A percentile compares a stretch with the other conserved stretches of the same genome.
Conservation (phyloP, 2,888 invertebrate genomes). For the Scaptomyza cyrtandrae region DNA sequence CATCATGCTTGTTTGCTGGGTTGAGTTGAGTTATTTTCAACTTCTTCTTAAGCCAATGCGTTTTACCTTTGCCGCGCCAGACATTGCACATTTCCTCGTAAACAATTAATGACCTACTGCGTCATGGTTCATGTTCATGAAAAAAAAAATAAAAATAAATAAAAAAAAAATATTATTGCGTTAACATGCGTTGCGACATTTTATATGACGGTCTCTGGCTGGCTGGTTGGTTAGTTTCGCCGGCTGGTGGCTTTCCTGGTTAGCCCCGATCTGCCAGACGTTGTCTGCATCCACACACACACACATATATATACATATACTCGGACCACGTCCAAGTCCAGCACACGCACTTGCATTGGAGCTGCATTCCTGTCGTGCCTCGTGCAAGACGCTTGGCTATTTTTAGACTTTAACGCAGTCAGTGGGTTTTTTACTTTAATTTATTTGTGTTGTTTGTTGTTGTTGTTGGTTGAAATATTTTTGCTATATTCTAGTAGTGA, state of each 20-base stretch:
- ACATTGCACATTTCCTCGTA: slow-evolving; percentile 51
- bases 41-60: slow-evolving; percentile 1
- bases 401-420: slow-evolving; percentile 68
- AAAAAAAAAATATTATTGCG: slow-evolving; percentile 59
- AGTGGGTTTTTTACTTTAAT: slow-evolving; percentile 53
- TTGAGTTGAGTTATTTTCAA: neutral
- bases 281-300: slow-evolving; percentile 53
- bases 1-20: slow-evolving; percentile 12
- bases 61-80: slow-evolving; percentile 29
- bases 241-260: slow-evolving; percentile 50
- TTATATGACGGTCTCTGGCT: slow-evolving; percentile 57
- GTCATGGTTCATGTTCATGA: slow-evolving; percentile 62
- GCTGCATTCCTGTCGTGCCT: slow-evolving; percentile 74
- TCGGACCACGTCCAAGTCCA: slow-evolving; percentile 25
- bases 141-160: neutral
- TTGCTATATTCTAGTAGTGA: slow-evolving; percentile 8
- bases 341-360: slow-evolving; percentile 59
- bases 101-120: slow-evolving; percentile 78
- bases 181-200: slow-evolving; percentile 75
- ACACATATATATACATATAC: slow-evolving; percentile 15
- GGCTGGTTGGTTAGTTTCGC: slow-evolving; percentile 12
- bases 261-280: slow-evolving; percentile 64
- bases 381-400: slow-evolving; percentile 60
- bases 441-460: slow-evolving; percentile 3
- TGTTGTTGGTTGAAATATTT: neutral